Base-by-base conservation (phyloP, 1,140 invertebrate species). In the Leptinotarsa lineolata region DNA sequence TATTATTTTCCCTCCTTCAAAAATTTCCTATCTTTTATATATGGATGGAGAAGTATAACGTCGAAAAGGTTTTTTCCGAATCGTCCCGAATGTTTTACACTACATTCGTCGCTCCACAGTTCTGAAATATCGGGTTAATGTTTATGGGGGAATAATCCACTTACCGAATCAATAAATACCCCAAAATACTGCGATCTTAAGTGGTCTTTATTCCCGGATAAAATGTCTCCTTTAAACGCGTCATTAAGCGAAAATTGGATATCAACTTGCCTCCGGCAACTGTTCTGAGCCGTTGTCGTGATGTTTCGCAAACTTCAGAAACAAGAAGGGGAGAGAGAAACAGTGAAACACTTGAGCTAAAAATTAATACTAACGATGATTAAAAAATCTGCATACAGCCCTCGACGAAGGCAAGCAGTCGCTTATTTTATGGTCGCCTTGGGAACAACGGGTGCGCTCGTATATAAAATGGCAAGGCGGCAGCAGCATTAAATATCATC, bases 351-450 rank as follows among this genome's bases (percentile, higher is more conserved):
- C 74, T 75, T 69, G 70, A 75, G 73, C 60, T 59, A 73, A 76
- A 76, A 76, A 77, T 76, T 76, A 71, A 74, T 76, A 74, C 75
- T 76, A 76, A 76, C 77, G 77, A 74, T 76, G 77, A 78, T 78
- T 78, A 76, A 78, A 78, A 77, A 78, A 78, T 78, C 74, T 78
- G 72, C 77, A 78, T 78, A 76, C 72, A 69, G 70, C 72, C 71
- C 74, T 68, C 65, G 74, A 48, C 72, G 46, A 69, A 54, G 67
- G 45, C 60, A 44, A 58, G 46, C 54, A 72, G 76, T 71, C 70
- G 74, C 70, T 77, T 75, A 73, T 76, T 78, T 78, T 78, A 76
- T 69, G 72, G 72, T 73, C 70, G 72, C 72, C 74, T 59, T 59
- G 76, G 76, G 74, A 78, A 75, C 69, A 71, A 48, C 69, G 68